Evolutionary conservation across 2,797 vertebrate species (phyloP).

Genomic region (Thaleichthys pacificus): DNA sequence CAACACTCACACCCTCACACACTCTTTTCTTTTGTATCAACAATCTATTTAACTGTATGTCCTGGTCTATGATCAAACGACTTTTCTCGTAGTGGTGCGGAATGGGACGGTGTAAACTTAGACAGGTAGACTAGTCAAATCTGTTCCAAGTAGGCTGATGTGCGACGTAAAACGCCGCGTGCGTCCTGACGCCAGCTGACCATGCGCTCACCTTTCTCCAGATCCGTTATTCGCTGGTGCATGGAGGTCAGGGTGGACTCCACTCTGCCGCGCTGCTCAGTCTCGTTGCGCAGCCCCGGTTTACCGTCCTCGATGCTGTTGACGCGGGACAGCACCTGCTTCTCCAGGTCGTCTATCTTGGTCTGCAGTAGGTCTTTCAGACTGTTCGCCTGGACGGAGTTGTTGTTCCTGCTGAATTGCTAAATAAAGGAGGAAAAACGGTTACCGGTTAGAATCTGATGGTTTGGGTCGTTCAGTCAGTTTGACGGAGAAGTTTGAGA

Average conservation of each 20-base stretch:
- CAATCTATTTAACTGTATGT: neutral
- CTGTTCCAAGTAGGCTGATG: neutral
- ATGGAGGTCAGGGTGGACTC: constrained; percentile 93
- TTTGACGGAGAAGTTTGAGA: no score
- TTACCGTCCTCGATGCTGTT: constrained; percentile 95
- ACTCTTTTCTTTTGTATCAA: neutral
- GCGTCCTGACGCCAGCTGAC: no score
- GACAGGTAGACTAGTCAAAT: neutral
- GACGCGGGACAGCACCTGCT: constrained; percentile 92
- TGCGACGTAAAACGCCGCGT: no score
- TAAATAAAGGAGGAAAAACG: constrained; percentile 48
- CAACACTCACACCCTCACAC: no score
- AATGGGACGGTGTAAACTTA: neutral
- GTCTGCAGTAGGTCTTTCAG: constrained; percentile 94
- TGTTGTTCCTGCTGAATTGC: constrained; percentile 95
- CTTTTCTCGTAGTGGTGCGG: no score
- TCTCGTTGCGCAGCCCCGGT: constrained; percentile 85
- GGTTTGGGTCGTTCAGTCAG: no score
- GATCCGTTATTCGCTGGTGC: constrained; percentile 94
- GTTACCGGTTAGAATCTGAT: no score
- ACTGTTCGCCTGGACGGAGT: constrained; percentile 89
- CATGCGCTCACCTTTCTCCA: constrained; percentile 87
- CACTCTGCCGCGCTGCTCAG: constrained; percentile 90
- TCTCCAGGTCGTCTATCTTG: constrained; percentile 95
- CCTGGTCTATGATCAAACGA: no score